phyloP scores from a whole-genome alignment of 2,113 vertebrate genomes.

The Pycnonotus jocosus region DNA sequence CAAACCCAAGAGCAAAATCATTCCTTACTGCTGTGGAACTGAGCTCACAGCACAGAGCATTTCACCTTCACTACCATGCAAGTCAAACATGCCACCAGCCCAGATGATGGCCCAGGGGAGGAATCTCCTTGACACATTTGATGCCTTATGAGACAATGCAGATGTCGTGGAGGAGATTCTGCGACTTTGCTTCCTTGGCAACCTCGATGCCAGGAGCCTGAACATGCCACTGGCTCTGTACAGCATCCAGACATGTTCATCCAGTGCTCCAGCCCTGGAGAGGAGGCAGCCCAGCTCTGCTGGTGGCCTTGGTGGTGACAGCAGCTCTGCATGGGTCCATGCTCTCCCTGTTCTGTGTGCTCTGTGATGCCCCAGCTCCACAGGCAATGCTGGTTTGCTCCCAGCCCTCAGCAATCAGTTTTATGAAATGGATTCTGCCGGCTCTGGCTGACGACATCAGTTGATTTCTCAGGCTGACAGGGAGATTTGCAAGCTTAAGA shows the following conservation, averaged over 20 bases:
- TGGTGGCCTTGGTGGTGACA: not conserved
- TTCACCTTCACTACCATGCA: not conserved
- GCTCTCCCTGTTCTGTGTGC: not conserved
- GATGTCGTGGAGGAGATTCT: not conserved
- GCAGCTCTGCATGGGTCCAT: accelerated
- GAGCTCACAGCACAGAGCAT: not conserved
- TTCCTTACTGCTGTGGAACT: not conserved
- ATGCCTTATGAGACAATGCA: not conserved
- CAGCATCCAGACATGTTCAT: accelerated
- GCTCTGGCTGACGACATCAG: not conserved
- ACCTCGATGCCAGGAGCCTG: not conserved
- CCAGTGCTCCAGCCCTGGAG: not conserved
- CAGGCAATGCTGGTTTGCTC: not conserved
- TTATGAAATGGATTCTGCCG: not conserved
- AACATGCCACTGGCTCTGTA: not conserved
- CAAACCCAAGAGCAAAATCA: not conserved
- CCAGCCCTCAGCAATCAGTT: not conserved
- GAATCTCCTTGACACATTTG: not conserved
- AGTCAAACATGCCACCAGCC: not conserved
- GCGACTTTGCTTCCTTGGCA: not conserved
- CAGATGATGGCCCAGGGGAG: not conserved
- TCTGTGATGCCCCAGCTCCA: not conserved
- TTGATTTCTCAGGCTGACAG: not conserved
- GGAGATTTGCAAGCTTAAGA: constrained; percentile 26
- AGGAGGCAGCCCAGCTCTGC: not conserved